These are phyloP conservation scores for Picus viridis DNA, from an alignment of 2,797 vertebrate species.

Conservation along the genomic window DNA sequence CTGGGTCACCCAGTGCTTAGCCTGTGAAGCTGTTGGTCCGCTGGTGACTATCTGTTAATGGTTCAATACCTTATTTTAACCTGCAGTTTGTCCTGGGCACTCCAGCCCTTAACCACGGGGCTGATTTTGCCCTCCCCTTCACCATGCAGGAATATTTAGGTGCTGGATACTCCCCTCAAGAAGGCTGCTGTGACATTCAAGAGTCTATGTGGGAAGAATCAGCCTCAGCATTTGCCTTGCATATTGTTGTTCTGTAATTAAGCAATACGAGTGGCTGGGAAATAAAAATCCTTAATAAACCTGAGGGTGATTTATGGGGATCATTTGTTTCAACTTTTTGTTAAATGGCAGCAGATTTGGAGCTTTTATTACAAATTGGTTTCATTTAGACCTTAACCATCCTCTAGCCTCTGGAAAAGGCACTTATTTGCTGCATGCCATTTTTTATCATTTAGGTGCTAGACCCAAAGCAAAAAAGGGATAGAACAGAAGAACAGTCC, in stretches of 20 bases:
- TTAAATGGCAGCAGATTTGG: slow-evolving; percentile 67
- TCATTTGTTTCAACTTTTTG: slow-evolving; percentile 66
- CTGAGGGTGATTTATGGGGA: slow-evolving; percentile 63
- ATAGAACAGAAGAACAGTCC: neutral
- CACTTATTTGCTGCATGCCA: slow-evolving; percentile 56
- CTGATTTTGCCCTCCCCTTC: slow-evolving; percentile 1
- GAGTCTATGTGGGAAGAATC: neutral
- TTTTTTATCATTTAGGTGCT: slow-evolving; percentile 65
- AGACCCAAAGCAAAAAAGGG: slow-evolving; percentile 40
- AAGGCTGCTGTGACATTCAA: neutral
- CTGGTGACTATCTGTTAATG: neutral
- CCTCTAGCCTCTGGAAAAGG: slow-evolving; percentile 64
- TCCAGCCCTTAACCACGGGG: neutral
- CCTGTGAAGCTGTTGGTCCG: neutral
- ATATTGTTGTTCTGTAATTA: slow-evolving; percentile 29
- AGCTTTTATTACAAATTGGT: slow-evolving; percentile 73
- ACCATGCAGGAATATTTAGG: neutral
- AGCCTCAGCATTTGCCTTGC: neutral
- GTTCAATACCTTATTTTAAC: slow-evolving; percentile 31
- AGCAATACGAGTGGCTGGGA: neutral
- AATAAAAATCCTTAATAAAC: slow-evolving; percentile 36
- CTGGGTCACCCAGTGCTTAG: neutral
- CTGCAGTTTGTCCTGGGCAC: neutral
- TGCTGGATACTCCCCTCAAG: neutral
- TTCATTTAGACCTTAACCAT: slow-evolving; percentile 68